Evolutionary conservation across 2,113 vertebrate species (phyloP).

Genomic region (Platichthys flesus): DNA sequence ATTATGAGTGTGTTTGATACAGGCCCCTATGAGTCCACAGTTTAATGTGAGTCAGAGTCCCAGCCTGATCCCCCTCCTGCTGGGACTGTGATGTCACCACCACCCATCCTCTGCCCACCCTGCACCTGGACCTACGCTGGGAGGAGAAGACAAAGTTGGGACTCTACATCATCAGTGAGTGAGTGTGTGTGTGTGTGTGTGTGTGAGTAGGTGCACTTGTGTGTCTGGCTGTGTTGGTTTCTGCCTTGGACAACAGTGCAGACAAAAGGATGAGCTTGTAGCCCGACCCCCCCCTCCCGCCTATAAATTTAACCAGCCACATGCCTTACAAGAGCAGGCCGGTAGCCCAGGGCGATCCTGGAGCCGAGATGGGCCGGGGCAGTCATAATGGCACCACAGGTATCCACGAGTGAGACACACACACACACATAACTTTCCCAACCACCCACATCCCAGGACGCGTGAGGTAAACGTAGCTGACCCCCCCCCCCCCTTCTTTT

Average conservation of each 20-base stretch:
- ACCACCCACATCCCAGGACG: slow-evolving; percentile 13
- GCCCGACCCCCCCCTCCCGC: slow-evolving; percentile 48
- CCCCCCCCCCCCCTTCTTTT: slow-evolving; percentile 18
- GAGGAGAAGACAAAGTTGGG: slow-evolving; percentile 59
- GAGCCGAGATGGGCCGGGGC: slow-evolving; percentile 45
- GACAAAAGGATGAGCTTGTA: slow-evolving; percentile 81
- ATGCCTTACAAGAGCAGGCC: slow-evolving; percentile 73
- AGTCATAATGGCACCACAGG: slow-evolving; percentile 70
- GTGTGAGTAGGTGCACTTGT: slow-evolving; percentile 62
- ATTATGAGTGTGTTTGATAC: slow-evolving; percentile 41
- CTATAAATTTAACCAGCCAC: slow-evolving; percentile 83
- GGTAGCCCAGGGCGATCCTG: slow-evolving; percentile 76
- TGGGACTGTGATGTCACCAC: slow-evolving; percentile 83
- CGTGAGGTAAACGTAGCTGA: slow-evolving; percentile 25
- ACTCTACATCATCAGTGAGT: slow-evolving; percentile 65
- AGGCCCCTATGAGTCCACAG: slow-evolving; percentile 68
- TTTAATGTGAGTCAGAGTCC: slow-evolving; percentile 77
- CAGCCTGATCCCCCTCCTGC: slow-evolving; percentile 74
- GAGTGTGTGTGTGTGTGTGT: slow-evolving; percentile 38
- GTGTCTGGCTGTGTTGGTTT: slow-evolving; percentile 71
- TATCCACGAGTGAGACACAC: slow-evolving; percentile 47
- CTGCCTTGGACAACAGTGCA: slow-evolving; percentile 68
- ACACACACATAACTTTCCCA: too few relatives aligned
- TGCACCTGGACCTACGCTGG: slow-evolving; percentile 78
- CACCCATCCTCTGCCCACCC: slow-evolving; percentile 81